Conservation (phyloP, 2,113 vertebrate species). For the Phalacrocorax carbo region DNA sequence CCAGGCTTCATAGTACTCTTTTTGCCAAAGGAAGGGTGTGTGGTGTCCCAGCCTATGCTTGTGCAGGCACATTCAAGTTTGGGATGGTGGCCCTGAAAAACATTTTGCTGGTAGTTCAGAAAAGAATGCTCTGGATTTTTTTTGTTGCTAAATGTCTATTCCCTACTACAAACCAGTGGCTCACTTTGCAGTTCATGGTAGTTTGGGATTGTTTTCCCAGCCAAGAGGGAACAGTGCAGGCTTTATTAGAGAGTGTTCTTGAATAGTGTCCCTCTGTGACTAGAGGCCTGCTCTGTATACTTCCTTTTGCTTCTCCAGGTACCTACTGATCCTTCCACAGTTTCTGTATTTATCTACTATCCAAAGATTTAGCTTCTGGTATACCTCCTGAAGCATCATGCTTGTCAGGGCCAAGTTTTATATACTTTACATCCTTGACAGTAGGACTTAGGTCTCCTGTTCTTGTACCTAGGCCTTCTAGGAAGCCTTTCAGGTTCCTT, state of each 20-base stretch:
- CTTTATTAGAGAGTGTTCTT: not conserved
- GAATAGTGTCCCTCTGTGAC: not conserved
- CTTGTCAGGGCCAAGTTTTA: not conserved
- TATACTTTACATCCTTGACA: not conserved
- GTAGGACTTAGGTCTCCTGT: rapidly evolving
- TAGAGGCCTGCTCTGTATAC: not conserved
- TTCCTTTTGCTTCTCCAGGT: not conserved
- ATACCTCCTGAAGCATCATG: not conserved
- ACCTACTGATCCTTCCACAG: not conserved
- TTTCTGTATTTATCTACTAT: not conserved
- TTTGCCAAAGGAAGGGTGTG: not conserved
- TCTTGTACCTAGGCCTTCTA: not conserved
- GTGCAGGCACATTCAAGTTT: not conserved
- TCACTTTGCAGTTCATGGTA: not conserved
- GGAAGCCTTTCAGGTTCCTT: not conserved
- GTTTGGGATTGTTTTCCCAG: not conserved
- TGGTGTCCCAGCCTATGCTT: not conserved
- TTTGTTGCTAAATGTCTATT: not conserved
- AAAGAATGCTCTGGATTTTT: not conserved
- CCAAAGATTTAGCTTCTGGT: not conserved
- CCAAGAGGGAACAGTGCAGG: not conserved
- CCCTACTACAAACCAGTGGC: not conserved
- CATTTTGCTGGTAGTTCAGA: not conserved
- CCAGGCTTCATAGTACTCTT: not conserved
- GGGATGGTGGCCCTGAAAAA: not conserved